These are phyloP conservation scores for Taxidea taxus DNA, from an alignment of 2,113 vertebrate genomes.

Conservation along the genomic window DNA sequence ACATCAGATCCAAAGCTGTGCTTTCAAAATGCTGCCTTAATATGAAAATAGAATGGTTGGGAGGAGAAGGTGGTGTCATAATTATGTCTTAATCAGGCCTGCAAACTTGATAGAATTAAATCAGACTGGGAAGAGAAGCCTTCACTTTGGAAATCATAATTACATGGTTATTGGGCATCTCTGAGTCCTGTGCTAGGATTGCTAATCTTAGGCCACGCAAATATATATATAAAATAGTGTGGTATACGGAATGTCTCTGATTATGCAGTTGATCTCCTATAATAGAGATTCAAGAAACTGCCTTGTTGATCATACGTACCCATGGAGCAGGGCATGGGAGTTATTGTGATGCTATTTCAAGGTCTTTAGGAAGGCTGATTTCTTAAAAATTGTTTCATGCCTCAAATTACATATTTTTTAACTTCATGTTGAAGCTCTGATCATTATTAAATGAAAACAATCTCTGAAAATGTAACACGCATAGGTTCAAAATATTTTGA, in stretches of 20 bases:
- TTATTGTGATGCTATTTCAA: neutral
- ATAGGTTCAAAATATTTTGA: neutral
- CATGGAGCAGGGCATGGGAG: neutral
- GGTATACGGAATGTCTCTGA: neutral
- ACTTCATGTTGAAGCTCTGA: neutral
- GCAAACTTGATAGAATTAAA: neutral
- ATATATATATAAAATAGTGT: neutral
- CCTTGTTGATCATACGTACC: neutral
- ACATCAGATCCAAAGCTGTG: neutral
- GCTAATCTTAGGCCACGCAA: neutral
- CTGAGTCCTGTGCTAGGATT: neutral
- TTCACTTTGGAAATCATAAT: neutral
- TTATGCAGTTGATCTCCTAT: neutral
- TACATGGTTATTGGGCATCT: neutral
- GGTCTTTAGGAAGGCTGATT: neutral
- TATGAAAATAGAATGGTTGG: neutral
- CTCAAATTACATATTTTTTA: neutral
- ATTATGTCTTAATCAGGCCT: neutral
- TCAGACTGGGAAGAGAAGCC: neutral
- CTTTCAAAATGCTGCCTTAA: neutral
- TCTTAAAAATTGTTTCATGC: neutral
- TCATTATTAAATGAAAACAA: neutral
- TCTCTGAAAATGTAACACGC: neutral
- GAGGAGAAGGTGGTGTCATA: neutral
- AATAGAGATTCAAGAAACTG: neutral